These are phyloP conservation scores for Drosophila kepulauana DNA, from an alignment of 1,140 invertebrate genomes.

Conservation along the genomic window DNA sequence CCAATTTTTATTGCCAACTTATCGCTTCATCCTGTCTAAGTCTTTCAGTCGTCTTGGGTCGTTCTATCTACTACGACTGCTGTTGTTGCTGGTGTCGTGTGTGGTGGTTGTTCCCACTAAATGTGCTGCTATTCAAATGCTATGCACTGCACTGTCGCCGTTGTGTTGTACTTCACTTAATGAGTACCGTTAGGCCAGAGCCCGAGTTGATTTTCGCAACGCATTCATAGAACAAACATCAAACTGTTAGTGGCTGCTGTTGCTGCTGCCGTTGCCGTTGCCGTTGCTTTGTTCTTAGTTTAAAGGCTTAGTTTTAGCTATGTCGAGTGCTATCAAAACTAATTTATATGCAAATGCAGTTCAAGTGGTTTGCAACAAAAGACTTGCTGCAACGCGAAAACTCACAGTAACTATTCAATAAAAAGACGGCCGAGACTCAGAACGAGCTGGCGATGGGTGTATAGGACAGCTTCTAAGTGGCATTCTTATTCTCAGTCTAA, in stretches of 20 bases:
- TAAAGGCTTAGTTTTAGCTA: constrained; percentile 22
- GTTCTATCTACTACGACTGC: constrained; percentile 22
- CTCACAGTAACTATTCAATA: constrained; percentile 54
- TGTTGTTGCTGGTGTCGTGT: constrained; percentile 41
- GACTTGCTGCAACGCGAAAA: constrained; percentile 43
- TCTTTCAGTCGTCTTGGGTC: constrained; percentile 20
- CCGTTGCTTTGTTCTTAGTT: constrained; percentile 22
- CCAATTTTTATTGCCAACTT: constrained; percentile 82
- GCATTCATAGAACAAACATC: constrained; percentile 78
- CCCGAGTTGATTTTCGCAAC: constrained; percentile 61
- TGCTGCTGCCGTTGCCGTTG: constrained; percentile 21
- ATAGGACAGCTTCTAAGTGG: constrained; percentile 24
- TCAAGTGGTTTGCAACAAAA: constrained; percentile 73
- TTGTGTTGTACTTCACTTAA: constrained; percentile 75
- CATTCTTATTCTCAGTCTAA: constrained; percentile 17
- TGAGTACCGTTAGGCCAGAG: constrained; percentile 71
- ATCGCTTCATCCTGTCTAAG: constrained; percentile 63
- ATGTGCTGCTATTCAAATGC: constrained; percentile 48
- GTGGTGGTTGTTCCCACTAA: constrained; percentile 63
- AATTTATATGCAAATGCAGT: constrained; percentile 83
- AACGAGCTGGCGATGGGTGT: constrained; percentile 13
- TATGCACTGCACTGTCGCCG: constrained; percentile 1
- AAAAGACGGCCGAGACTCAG: constrained; percentile 31
- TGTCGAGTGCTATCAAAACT: constrained; percentile 73
- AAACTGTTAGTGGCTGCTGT: constrained; percentile 58